A percentile compares a stretch with the other conserved stretches of the same genome.
These are phyloP conservation scores for Ciconia stormi DNA, from an alignment of 2,113 vertebrate species.

Conservation along the genomic window DNA sequence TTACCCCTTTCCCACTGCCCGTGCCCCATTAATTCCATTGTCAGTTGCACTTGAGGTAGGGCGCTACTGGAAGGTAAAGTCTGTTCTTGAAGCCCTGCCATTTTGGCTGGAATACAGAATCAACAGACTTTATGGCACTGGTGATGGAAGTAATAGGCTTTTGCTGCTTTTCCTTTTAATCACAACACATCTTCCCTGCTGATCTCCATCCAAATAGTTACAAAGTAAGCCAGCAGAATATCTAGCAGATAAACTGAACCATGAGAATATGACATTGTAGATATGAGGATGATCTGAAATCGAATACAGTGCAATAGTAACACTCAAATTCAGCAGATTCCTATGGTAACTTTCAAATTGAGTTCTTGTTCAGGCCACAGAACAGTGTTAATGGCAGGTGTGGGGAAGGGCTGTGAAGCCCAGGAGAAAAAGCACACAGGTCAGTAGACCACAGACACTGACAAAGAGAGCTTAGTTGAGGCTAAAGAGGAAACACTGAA, in stretches of 20 bases:
- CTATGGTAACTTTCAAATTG: neutral
- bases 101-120: conserved; percentile 44
- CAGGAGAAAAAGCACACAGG: neutral
- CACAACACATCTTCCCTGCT: neutral
- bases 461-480: neutral
- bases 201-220: neutral
- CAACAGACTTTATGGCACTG: neutral
- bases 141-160: neutral
- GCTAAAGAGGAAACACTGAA: neutral
- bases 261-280: neutral
- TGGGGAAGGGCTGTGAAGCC: neutral
- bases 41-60: neutral
- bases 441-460: neutral
- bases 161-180: neutral
- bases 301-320: neutral
- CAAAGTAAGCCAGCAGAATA: neutral
- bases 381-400: neutral
- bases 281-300: neutral
- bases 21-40: conserved; percentile 56
- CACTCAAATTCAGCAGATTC: neutral
- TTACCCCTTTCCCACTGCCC: conserved; percentile 55
- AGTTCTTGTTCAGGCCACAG: neutral
- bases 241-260: neutral
- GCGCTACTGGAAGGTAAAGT: conserved; percentile 18
- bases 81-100: conserved; percentile 53